These are phyloP conservation scores for Cinclus mexicanus DNA, from an alignment of 2,113 vertebrate genomes.

Conservation along the genomic window DNA sequence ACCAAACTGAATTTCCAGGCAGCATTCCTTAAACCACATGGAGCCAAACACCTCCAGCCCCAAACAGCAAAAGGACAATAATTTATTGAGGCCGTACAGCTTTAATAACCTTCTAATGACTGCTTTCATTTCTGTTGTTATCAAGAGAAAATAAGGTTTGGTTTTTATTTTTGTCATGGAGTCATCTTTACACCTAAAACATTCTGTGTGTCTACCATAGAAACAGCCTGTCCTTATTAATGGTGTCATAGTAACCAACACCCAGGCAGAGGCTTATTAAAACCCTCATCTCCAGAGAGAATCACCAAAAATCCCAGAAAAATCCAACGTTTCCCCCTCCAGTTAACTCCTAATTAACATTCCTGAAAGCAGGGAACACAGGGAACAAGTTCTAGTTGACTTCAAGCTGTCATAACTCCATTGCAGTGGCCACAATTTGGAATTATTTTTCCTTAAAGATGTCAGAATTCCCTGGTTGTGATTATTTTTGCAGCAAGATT, in stretches of 20 bases:
- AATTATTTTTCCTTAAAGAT: background rate
- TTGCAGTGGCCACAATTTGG: fast-evolving
- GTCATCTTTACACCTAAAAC: background rate
- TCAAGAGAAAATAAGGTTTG: background rate
- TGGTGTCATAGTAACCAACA: background rate
- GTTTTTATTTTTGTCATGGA: background rate
- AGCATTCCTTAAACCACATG: fast-evolving
- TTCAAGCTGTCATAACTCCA: background rate
- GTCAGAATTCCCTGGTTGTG: background rate
- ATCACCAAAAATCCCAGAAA: background rate
- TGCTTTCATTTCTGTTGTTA: background rate
- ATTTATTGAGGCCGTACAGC: background rate
- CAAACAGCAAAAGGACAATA: background rate
- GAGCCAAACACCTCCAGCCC: background rate
- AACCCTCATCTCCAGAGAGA: background rate
- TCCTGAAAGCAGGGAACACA: background rate
- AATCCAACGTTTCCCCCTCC: background rate
- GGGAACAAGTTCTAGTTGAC: background rate
- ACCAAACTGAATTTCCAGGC: background rate
- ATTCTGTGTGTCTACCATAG: background rate
- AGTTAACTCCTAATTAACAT: background rate
- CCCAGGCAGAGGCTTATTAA: background rate
- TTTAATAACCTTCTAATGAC: background rate
- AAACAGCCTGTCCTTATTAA: background rate
- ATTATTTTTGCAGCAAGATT: background rate